A percentile compares a stretch with the other conserved stretches of the same genome.
Conservation (phyloP, 2,888 invertebrate species). For the Hydrotaea cyrtoneurina region DNA sequence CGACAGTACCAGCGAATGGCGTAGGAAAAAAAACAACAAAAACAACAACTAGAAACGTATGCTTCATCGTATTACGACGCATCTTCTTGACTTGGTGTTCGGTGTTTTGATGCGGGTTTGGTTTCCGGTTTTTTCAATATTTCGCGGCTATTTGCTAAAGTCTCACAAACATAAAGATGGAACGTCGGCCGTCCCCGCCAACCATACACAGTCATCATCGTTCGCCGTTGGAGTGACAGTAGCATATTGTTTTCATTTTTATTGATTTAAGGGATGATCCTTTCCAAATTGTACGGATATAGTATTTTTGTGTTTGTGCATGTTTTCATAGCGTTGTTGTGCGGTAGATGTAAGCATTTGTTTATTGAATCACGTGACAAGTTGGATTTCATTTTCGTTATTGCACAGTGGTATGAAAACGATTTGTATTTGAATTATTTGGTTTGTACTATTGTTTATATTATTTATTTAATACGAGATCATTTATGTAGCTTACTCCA, state of each 20-base stretch:
- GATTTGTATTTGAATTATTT: neutral
- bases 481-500: too few species aligned
- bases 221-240: conserved; percentile 39
- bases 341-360: conserved; percentile 68
- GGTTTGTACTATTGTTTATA: too few species aligned
- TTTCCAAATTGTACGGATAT: conserved; percentile 45
- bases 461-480: too few species aligned
- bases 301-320: conserved; percentile 7
- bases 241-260: conserved; percentile 64
- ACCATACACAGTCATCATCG: conserved; percentile 7
- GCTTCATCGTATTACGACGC: conserved; percentile 36
- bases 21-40: neutral
- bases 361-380: conserved; percentile 79
- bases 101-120: conserved; percentile 68
- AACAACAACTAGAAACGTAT: conserved; percentile 18
- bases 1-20: neutral
- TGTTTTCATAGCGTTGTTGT: conserved; percentile 30
- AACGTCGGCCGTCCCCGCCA: neutral
- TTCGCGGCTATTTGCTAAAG: conserved; percentile 63
- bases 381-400: conserved; percentile 68
- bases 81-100: conserved; percentile 50
- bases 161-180: conserved; percentile 9
- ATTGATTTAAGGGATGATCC: conserved; percentile 75
- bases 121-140: conserved; percentile 67
- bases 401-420: neutral